Conservation (phyloP, 2,888 invertebrate species). For the Amphipyra berbera region DNA sequence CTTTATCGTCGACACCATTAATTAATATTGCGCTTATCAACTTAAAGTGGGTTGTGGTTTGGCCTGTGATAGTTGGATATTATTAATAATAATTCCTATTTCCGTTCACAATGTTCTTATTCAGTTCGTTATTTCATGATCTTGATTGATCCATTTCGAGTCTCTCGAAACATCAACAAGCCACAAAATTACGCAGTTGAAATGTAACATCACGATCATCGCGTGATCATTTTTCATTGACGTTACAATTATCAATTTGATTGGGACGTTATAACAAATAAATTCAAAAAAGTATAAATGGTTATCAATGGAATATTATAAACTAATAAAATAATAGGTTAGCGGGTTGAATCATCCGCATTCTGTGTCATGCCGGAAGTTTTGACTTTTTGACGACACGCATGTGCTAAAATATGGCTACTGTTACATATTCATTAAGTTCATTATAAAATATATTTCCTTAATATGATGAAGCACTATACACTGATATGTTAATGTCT, state of each 20-base stretch:
- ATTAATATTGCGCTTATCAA: slow-evolving; percentile 81
- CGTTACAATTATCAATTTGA: slow-evolving; percentile 42
- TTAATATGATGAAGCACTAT: slow-evolving; percentile 15
- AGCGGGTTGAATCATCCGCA: slow-evolving; percentile 39
- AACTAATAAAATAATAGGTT: slow-evolving; percentile 45
- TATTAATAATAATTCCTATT: slow-evolving; percentile 56
- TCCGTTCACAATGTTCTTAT: slow-evolving; percentile 46
- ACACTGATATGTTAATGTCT: too few species aligned
- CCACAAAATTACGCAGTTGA: slow-evolving; percentile 37
- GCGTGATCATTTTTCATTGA: slow-evolving; percentile 44
- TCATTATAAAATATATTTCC: slow-evolving; percentile 31
- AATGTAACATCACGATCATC: slow-evolving; percentile 35
- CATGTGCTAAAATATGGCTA: slow-evolving; percentile 50
- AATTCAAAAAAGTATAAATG: slow-evolving; percentile 21
- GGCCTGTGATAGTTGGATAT: slow-evolving; percentile 52
- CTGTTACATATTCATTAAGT: slow-evolving; percentile 45
- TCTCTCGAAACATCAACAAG: slow-evolving; percentile 33
- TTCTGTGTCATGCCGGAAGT: slow-evolving; percentile 53
- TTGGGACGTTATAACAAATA: slow-evolving; percentile 40
- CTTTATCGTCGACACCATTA: slow-evolving; percentile 82
- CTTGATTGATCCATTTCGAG: slow-evolving; percentile 39
- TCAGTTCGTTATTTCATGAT: slow-evolving; percentile 38
- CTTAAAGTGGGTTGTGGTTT: slow-evolving; percentile 68
- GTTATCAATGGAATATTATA: slow-evolving; percentile 30
- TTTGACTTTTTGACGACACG: slow-evolving; percentile 15